A percentile compares a stretch with the other conserved stretches of the same genome.
These are phyloP conservation scores for Axea sp. DNA, from an alignment of 2,888 invertebrate species.

Conservation along the genomic window DNA sequence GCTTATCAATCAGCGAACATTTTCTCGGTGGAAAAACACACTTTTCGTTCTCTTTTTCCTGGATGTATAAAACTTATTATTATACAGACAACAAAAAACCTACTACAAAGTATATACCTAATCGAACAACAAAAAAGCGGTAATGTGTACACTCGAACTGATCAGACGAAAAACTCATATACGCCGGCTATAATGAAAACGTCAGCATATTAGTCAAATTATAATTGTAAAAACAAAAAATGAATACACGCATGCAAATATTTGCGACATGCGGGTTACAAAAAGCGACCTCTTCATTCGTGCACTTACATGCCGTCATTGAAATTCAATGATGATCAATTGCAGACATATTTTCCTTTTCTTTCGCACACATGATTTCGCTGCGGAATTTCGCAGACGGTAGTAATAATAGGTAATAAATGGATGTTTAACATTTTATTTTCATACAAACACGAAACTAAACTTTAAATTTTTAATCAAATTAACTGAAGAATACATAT, in stretches of 20 bases:
- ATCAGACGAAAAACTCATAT: slow-evolving; percentile 38
- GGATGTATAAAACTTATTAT: slow-evolving; percentile 45
- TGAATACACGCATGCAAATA: slow-evolving; percentile 46
- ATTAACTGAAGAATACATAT: background rate
- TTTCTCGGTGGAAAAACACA: slow-evolving; percentile 34
- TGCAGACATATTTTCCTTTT: slow-evolving; percentile 13
- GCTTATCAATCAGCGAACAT: slow-evolving; percentile 37
- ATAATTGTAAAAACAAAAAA: slow-evolving; percentile 53
- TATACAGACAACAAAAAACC: slow-evolving; percentile 42
- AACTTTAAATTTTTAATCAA: slow-evolving; percentile 27
- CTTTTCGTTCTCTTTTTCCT: slow-evolving; percentile 29
- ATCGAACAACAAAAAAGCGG: slow-evolving; percentile 40
- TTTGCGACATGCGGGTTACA: slow-evolving; percentile 21
- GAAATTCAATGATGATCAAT: slow-evolving; percentile 49
- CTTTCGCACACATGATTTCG: slow-evolving; percentile 3
- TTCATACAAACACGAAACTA: slow-evolving; percentile 12
- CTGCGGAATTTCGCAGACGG: background rate
- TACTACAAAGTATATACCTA: slow-evolving; percentile 49
- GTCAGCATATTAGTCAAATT: slow-evolving; percentile 53
- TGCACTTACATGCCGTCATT: slow-evolving; percentile 43
- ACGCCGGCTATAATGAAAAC: slow-evolving; percentile 30
- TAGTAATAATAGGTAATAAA: too few species aligned
- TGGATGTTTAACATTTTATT: too few species aligned
- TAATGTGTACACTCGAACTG: slow-evolving; percentile 34
- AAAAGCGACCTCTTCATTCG: slow-evolving; percentile 45